Evolutionary conservation across 1,140 invertebrate genomes (phyloP).

Genomic region (Aphidius gifuensis): DNA sequence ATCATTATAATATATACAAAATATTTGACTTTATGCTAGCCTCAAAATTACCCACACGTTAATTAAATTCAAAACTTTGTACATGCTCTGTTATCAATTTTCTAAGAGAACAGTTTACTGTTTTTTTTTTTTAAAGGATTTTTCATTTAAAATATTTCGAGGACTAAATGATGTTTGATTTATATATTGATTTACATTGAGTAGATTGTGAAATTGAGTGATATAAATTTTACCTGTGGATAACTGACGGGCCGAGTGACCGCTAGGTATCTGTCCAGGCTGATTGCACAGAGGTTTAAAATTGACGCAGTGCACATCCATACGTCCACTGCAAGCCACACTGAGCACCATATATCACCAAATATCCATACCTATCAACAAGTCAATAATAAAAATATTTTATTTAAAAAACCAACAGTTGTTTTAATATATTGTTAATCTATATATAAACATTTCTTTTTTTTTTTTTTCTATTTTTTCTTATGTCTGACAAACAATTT

Average conservation of each 20-base stretch:
- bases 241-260: constrained; percentile 92
- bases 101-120: too few relatives aligned
- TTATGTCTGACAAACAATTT: too few relatives aligned
- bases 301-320: constrained; percentile 97
- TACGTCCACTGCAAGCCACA: constrained; percentile 92
- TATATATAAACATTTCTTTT: too few relatives aligned
- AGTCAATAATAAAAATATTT: too few relatives aligned
- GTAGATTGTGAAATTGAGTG: neutral
- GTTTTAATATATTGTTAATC: neutral
- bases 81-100: too few relatives aligned
- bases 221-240: constrained; percentile 58
- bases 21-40: neutral
- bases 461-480: too few relatives aligned
- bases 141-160: constrained; percentile 31
- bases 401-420: too few relatives aligned
- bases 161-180: too few relatives aligned
- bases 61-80: too few relatives aligned
- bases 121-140: too few relatives aligned
- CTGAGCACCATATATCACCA: constrained; percentile 85
- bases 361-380: constrained; percentile 80
- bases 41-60: too few relatives aligned
- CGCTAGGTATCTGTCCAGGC: constrained; percentile 90
- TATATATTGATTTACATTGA: neutral
- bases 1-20: neutral
- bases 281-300: constrained; percentile 88